Conservation (phyloP, 1,140 invertebrate genomes). For the Bombus waltoni region DNA sequence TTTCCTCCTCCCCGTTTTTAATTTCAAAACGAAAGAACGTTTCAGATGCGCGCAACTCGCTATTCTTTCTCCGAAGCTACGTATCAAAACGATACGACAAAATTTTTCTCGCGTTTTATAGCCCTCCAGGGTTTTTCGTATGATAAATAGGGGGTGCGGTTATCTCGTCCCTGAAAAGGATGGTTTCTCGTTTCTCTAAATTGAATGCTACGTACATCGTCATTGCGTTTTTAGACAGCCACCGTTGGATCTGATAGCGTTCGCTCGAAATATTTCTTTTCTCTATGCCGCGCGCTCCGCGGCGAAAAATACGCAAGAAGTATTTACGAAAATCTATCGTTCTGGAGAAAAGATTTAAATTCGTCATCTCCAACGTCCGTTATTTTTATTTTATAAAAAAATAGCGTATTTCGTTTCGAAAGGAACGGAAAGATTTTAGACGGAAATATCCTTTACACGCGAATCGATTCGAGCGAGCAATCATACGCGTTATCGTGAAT, state of each 20-base stretch:
- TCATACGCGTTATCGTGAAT: background rate
- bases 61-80: background rate
- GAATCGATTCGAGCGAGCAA: too few species aligned
- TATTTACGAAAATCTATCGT: too few species aligned
- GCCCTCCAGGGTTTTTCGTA: background rate
- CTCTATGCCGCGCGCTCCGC: rapidly evolving
- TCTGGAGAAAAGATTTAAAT: too few species aligned
- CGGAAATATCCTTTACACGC: background rate
- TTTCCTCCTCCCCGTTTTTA: background rate
- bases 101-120: background rate
- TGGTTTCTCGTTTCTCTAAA: conserved; percentile 3
- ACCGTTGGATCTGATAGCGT: background rate
- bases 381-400: too few species aligned
- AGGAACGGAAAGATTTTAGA: background rate
- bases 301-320: too few species aligned
- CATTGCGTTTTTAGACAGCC: background rate
- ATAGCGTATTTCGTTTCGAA: too few species aligned
- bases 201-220: background rate
- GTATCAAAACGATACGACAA: background rate
- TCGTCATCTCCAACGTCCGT: too few species aligned
- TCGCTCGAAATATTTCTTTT: background rate
- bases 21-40: background rate
- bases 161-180: background rate
- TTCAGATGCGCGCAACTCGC: background rate
- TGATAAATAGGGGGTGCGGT: background rate